Conservation (phyloP, 2,113 vertebrate species). For the Phalacrocorax brasilianus region DNA sequence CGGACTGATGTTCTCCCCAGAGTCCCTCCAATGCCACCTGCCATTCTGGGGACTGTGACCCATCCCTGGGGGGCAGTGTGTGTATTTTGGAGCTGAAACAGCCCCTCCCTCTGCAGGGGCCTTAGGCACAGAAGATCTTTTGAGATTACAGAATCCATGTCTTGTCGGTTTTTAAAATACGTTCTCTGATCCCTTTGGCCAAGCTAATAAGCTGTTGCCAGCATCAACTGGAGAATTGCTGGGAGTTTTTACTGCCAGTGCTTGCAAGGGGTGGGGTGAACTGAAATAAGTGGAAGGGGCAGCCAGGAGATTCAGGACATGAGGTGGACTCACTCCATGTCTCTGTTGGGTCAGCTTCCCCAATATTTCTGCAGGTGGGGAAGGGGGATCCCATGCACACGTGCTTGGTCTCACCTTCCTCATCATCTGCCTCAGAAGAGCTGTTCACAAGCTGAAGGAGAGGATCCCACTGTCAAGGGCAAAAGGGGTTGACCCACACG, state of each 20-base stretch:
- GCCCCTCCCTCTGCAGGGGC: slow-evolving; percentile 10
- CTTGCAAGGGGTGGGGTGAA: slow-evolving; percentile 46
- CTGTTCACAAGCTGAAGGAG: slow-evolving; percentile 63
- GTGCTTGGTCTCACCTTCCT: slow-evolving; percentile 71
- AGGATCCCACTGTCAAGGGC: slow-evolving; percentile 52
- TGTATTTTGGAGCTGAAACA: slow-evolving; percentile 38
- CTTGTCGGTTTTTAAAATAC: background rate
- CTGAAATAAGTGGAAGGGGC: background rate
- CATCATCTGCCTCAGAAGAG: slow-evolving; percentile 62
- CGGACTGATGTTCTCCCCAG: background rate
- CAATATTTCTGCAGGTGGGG: slow-evolving; percentile 55
- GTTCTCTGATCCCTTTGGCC: slow-evolving; percentile 18
- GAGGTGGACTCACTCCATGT: slow-evolving; percentile 65
- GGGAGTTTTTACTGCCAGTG: slow-evolving; percentile 7
- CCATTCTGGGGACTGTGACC: slow-evolving; percentile 57
- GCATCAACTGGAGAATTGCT: background rate
- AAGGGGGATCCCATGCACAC: slow-evolving; percentile 71
- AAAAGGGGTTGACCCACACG: background rate
- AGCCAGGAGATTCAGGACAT: slow-evolving; percentile 47
- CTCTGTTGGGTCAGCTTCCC: slow-evolving; percentile 35
- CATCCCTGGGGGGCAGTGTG: slow-evolving; percentile 33
- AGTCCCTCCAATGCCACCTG: slow-evolving; percentile 43
- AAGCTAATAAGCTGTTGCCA: slow-evolving; percentile 19
- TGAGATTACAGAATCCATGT: background rate
- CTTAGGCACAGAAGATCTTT: background rate